A percentile compares a stretch with the other conserved stretches of the same genome.
These are phyloP conservation scores for Mesembrinibis cayennensis DNA, from an alignment of 2,113 vertebrate genomes.

Conservation along the genomic window DNA sequence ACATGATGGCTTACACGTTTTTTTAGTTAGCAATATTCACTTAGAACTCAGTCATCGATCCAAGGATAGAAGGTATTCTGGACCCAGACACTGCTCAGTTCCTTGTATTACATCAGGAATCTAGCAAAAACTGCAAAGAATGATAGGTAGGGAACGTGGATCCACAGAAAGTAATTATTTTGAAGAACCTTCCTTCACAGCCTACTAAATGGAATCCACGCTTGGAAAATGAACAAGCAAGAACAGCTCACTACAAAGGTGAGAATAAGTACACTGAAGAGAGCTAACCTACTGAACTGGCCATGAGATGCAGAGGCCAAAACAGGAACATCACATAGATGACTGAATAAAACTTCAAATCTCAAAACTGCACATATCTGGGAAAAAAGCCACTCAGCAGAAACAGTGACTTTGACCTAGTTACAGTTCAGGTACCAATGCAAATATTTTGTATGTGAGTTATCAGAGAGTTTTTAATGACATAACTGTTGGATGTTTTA, in stretches of 20 bases:
- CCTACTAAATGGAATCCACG: neutral
- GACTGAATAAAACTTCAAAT: neutral
- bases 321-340: neutral
- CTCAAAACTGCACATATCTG: neutral
- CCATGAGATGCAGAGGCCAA: neutral
- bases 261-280: neutral
- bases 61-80: neutral
- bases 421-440: neutral
- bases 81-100: neutral
- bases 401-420: neutral
- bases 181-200: neutral
- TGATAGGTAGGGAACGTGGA: neutral
- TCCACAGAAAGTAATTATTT: neutral
- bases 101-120: neutral
- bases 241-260: neutral
- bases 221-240: neutral
- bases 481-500: neutral
- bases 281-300: neutral
- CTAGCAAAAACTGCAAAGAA: neutral
- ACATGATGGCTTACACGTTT: neutral
- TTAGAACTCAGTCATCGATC: neutral
- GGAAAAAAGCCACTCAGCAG: neutral
- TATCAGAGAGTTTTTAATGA: neutral
- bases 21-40: neutral
- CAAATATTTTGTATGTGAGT: neutral